Percentiles rank a stretch among this genome's conserved stretches.
Evolutionary conservation across 2,797 vertebrate species (phyloP).

Genomic region (Parambassis ranga): DNA sequence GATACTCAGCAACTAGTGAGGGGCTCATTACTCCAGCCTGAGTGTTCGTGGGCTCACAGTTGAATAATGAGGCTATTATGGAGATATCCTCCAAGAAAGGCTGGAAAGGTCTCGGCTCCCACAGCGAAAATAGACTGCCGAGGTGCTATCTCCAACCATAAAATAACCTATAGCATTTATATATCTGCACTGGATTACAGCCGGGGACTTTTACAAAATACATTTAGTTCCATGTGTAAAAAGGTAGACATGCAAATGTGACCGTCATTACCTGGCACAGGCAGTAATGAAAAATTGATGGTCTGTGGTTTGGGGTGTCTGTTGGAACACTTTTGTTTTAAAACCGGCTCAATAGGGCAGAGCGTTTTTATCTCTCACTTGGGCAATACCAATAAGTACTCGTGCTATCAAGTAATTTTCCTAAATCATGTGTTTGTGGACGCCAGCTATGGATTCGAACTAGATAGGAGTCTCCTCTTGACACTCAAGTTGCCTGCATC

Average conservation of each 20-base stretch:
- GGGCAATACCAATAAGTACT: slow-evolving; percentile 6
- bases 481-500: slow-evolving; percentile 5
- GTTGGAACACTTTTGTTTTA: slow-evolving; percentile 23
- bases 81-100: slow-evolving; percentile 74
- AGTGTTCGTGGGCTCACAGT: slow-evolving; percentile 64
- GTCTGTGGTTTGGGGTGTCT: slow-evolving; percentile 13
- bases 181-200: slow-evolving; percentile 8
- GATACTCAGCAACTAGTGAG: slow-evolving; percentile 74
- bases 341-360: slow-evolving; percentile 12
- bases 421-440: slow-evolving; percentile 1
- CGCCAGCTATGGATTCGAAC: not conserved
- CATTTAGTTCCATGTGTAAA: slow-evolving; percentile 41
- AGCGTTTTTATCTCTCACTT: slow-evolving; percentile 5
- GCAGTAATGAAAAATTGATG: slow-evolving; percentile 48
- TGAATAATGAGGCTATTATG: slow-evolving; percentile 84
- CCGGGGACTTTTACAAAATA: slow-evolving; percentile 29
- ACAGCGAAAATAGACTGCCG: slow-evolving; percentile 40
- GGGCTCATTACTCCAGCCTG: slow-evolving; percentile 75
- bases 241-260: slow-evolving; percentile 25
- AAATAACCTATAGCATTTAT: slow-evolving; percentile 44
- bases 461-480: slow-evolving; percentile 18
- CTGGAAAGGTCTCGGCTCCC: slow-evolving; percentile 59
- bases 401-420: slow-evolving; percentile 13
- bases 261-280: slow-evolving; percentile 26
- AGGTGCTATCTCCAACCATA: slow-evolving; percentile 42